Base-by-base conservation (phyloP, 2,888 invertebrate species). In the Tachina grossa region DNA sequence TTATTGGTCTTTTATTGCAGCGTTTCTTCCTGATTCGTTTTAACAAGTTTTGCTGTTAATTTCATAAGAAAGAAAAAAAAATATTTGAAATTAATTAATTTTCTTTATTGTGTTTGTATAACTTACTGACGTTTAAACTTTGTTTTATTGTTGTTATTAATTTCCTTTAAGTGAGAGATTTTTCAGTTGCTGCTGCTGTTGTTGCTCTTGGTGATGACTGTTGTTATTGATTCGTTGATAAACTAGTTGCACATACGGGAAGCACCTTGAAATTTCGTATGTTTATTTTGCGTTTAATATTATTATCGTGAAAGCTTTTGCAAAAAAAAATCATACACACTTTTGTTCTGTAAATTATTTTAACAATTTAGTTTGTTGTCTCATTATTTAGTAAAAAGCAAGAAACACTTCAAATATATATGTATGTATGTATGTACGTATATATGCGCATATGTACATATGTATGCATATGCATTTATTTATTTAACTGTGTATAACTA, bases 191-290 rank as follows among this genome's bases (percentile, higher is more conserved):
- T 65, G 82, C 45, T 69, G 22, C 39, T 22, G 45, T 13, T 80
- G 65, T 45, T 63, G 45, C 19, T 69, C 69, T 45, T 82, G 63
- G 19, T 77, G 71, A 49, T 72, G 65, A 68, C 66, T 57, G 57
- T 77, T 84, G 72, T 78, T 85, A 85, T 85, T 85, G 85, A 85
- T 78, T 85, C 69, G 85, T 69, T 82, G 85, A 85, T 82, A 85
- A 85, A 83, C 85, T 85, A 71, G 85, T 86, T 83, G 87, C 85
- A 86, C 87, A 87, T 87, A 87, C 91, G 90, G 91, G 92, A 91
- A 91, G 90, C 88, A 88, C 91, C 91, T 91, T 91, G 92, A 89
- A 89, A 89, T 88, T 90, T 90, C 89, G 53, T 89, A 89, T 81
- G 76, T 76, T 71, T 75, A 77, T 65, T 75, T 57, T 49, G 41